Percentiles rank a stretch among this genome's conserved stretches.
These are phyloP conservation scores for Rhipidura dahli DNA, from an alignment of 2,113 vertebrate genomes.

Conservation along the genomic window DNA sequence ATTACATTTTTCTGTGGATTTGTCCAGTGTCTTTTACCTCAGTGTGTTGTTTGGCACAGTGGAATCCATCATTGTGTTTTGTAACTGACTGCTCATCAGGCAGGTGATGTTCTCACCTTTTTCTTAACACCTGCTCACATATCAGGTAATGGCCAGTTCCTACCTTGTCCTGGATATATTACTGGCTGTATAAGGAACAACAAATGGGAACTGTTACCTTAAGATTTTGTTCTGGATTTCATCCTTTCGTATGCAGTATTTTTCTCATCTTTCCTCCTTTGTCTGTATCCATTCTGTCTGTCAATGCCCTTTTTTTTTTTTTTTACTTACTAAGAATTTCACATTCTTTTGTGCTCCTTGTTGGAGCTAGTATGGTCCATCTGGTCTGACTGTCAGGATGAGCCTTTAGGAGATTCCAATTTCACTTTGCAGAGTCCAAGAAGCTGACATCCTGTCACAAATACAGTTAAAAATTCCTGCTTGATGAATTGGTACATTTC, in stretches of 20 bases:
- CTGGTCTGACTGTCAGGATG: conserved; percentile 27
- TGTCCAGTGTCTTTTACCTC: not conserved
- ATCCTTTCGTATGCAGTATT: not conserved
- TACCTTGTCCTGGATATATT: not conserved
- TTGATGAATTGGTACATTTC: not conserved
- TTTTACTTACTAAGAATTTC: not conserved
- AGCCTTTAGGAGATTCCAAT: not conserved
- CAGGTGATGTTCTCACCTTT: not conserved
- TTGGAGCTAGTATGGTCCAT: not conserved
- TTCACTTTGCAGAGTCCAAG: not conserved
- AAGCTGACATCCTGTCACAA: conserved; percentile 39
- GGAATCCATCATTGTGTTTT: not conserved
- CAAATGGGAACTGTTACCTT: not conserved
- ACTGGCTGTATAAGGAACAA: not conserved
- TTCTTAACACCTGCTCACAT: fast-evolving
- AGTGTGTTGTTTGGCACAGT: not conserved
- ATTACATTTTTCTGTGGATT: not conserved
- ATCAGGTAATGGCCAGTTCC: not conserved
- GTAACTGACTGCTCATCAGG: not conserved
- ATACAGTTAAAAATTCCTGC: not conserved
- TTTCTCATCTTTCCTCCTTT: not conserved
- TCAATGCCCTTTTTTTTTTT: not conserved
- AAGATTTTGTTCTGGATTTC: not conserved
- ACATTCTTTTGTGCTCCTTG: not conserved
- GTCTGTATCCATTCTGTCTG: not conserved